A percentile compares a stretch with the other conserved stretches of the same genome.
Conservation (phyloP, 1,140 invertebrate species). For the Apocrypta bakeri region DNA sequence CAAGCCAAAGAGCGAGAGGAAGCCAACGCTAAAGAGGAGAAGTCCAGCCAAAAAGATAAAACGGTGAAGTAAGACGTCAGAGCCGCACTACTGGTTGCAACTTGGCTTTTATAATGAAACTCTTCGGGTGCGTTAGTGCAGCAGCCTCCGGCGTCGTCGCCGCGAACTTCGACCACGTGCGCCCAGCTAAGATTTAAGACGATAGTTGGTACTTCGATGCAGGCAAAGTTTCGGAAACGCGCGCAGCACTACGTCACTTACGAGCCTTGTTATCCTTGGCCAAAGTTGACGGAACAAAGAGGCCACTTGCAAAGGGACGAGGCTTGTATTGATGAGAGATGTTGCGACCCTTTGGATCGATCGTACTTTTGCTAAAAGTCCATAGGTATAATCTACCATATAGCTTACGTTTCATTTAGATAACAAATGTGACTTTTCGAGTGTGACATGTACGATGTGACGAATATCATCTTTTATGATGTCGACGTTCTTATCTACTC, state of each 20-base stretch:
- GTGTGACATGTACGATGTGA: too few relatives aligned
- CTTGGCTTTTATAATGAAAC: conserved; percentile 66
- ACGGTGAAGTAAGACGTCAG: conserved; percentile 38
- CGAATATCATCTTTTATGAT: not conserved
- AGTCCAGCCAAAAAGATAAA: not conserved
- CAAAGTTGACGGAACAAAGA: conserved; percentile 51
- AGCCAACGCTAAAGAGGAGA: not conserved
- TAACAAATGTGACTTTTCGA: not conserved
- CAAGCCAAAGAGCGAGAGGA: not conserved
- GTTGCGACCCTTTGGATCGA: not conserved
- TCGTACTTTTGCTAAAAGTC: not conserved
- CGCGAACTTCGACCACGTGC: conserved; percentile 55
- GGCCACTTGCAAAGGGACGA: conserved; percentile 36
- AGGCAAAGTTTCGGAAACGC: conserved; percentile 51
- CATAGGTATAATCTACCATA: not conserved
- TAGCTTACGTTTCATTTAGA: not conserved
- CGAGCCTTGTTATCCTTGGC: conserved; percentile 48
- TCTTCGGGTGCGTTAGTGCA: conserved; percentile 51
- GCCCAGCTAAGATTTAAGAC: conserved; percentile 61
- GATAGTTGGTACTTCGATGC: conserved; percentile 63
- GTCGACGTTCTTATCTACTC: not conserved
- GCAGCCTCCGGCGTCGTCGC: not conserved
- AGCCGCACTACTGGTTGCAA: conserved; percentile 49
- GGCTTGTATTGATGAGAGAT: not conserved
- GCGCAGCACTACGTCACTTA: conserved; percentile 40